Evolutionary conservation across 2,797 vertebrate species (phyloP), one percentile per base, ranked within the genome.

Genomic region (Enoplosus armatus): DNA sequence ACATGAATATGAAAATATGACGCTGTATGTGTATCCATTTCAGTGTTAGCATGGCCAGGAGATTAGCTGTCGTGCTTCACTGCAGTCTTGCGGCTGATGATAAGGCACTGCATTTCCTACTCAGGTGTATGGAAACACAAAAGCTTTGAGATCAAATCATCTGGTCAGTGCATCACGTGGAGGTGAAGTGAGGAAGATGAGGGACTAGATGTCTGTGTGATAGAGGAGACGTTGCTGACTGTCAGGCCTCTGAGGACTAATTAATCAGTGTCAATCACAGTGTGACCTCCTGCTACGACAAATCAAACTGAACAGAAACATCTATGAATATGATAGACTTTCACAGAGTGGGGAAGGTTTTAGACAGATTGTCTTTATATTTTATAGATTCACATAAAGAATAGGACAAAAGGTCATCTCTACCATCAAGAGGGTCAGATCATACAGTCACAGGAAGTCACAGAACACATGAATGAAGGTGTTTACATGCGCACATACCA

Each of bases 1-100:
- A 85, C 75, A 85, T 75, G 75, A 82, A 92, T 77, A 85, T 83
- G 47, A 33, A 69, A 90, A 78, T 75, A 61, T 75, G 66, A 75
- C 62, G 64, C 64, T 62, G 75, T 80, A 47, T 81, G 71, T 76
- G 74, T 69, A 85, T 79, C 58, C 47, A 76, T 76, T 79, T 72
- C 18, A 60, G 26, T 73, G 62, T 71, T 61, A 41, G 27, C 26
- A 33, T 45, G 33, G 20, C 15, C 27, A 9, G 15, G 41, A 66
- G 43, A 56, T 69, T 11, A 65, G 73, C 47, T 7, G 39, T 37
- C n/a, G 29, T 11, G 35, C 22, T 31, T 35, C 12, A 50, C 1
- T 35, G 48, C 43, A 60, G 43, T 31, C 5, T 31, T 54, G 8
- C 37, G 58, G 51, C 35, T 83, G 60, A 35, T 67, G 26, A 24